Evolutionary conservation across 2,888 invertebrate species (phyloP).

Genomic region (Agrotis clavis): DNA sequence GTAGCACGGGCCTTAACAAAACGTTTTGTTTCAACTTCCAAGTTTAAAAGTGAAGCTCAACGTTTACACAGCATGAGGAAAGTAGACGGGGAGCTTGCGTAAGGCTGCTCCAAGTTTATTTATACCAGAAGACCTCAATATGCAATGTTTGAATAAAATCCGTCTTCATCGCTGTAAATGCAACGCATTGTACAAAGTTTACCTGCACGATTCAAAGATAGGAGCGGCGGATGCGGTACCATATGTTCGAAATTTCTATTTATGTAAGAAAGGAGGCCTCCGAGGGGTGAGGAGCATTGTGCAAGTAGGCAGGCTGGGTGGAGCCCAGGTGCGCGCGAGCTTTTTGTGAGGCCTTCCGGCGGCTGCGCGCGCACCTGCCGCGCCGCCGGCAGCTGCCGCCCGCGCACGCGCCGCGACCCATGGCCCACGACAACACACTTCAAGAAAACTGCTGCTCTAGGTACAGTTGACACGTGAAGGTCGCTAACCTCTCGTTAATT

Average conservation of each 20-base stretch:
- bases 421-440: conserved; percentile 31
- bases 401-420: conserved; percentile 60
- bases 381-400: conserved; percentile 82
- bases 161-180: conserved; percentile 37
- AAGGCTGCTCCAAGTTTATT: conserved; percentile 24
- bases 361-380: conserved; percentile 89
- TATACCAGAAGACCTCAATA: conserved; percentile 3
- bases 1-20: conserved; percentile 31
- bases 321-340: conserved; percentile 87
- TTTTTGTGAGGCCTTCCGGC: conserved; percentile 90
- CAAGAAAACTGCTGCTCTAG: conserved; percentile 42
- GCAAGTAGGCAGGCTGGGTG: conserved; percentile 81
- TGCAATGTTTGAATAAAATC: conserved; percentile 44
- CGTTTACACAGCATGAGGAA: conserved; percentile 30
- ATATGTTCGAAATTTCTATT: conserved; percentile 81
- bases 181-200: conserved; percentile 51
- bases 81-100: conserved; percentile 2
- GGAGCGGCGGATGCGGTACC: conserved; percentile 67
- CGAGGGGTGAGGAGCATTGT: conserved; percentile 79
- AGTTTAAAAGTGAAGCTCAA: conserved; percentile 36
- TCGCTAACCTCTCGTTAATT: conserved; percentile 55
- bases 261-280: conserved; percentile 73
- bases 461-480: conserved; percentile 39
- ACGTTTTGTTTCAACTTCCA: conserved; percentile 35
- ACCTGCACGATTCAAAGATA: conserved; percentile 57